Conservation (phyloP, 1,140 invertebrate genomes). For the Heliconius melpomene region DNA sequence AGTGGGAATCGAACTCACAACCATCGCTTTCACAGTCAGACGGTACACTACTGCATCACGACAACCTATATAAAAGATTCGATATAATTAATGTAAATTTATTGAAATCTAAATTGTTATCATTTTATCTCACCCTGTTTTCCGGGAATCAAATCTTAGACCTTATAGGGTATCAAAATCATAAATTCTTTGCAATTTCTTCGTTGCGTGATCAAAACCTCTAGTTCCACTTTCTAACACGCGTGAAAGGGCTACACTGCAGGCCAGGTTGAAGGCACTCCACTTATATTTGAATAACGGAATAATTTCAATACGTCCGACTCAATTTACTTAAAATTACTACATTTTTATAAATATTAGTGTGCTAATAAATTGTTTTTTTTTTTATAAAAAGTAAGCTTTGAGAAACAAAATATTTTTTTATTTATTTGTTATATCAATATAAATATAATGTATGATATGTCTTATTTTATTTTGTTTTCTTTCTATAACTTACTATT, state of each 20-base stretch:
- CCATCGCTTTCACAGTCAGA: no score
- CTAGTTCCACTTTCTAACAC: conserved; percentile 79
- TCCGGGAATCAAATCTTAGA: conserved; percentile 67
- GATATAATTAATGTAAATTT: not conserved
- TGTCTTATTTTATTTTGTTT: no score
- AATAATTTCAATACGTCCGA: not conserved
- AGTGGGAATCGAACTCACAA: no score
- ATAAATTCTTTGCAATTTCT: conserved; percentile 80
- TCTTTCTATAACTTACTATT: not conserved
- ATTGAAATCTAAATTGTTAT: conserved; percentile 32
- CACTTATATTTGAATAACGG: conserved; percentile 1
- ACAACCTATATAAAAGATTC: not conserved
- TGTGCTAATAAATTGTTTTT: no score
- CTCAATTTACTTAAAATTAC: no score
- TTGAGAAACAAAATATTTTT: no score
- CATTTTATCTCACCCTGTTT: conserved; percentile 45
- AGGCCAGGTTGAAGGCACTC: conserved; percentile 22
- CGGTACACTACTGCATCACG: no score
- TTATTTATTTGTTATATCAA: no score
- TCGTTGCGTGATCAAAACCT: conserved; percentile 74
- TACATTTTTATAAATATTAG: no score
- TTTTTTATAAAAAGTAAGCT: no score
- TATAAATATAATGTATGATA: no score
- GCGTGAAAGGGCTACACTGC: conserved; percentile 74
- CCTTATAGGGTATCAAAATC: conserved; percentile 72